Base-by-base conservation (phyloP, 2,888 invertebrate species). In the Monochamus alternatus region DNA sequence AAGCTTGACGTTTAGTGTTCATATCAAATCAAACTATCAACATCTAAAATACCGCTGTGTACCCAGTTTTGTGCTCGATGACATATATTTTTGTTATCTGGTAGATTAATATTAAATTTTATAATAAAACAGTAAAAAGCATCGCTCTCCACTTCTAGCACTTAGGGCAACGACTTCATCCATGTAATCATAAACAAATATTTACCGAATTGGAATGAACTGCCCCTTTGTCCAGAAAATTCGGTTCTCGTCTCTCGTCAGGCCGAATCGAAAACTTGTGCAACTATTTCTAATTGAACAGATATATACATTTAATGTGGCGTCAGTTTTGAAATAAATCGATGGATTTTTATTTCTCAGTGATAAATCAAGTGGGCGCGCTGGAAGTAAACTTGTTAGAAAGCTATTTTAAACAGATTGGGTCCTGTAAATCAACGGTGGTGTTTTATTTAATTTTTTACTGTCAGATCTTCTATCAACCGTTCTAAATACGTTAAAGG, bases 361-460 rank as follows among this genome's bases (percentile, higher is more conserved):
- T 52, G 66, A 52, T 66, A 68, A 55, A 38, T 43, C 67, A 43
- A 58, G 67, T 47, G 14, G 58, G 14, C 38, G 22, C 43, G 55
- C 38, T 68, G 8, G 38, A 58, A 58, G 12, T 68, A 58, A 68
- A 58, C 58, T 55, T 12, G 55, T 55, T 55, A 22, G 67, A 31
- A 31, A 38, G 69, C 69, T 69, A 69, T 69, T 69, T 69, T 43
- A 60, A 69, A 69, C 69, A 69, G 59, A 69, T 69, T 47, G 59
- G 69, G 22, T 60, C 44, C 8, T 30, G 58, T 69, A 69, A 69
- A 69, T 69, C 69, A 68, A 22, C 68, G n/a, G 43, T 22, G 44
- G 43, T 69, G 44, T 69, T 44, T 67, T 31, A 44, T 69, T 69
- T 60, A 12, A 69, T 60, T 69, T 69, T 59, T 69, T 69, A 31